These are phyloP conservation scores for Acipenser ruthenus DNA, from an alignment of 2,797 vertebrate genomes.

Conservation along the genomic window DNA sequence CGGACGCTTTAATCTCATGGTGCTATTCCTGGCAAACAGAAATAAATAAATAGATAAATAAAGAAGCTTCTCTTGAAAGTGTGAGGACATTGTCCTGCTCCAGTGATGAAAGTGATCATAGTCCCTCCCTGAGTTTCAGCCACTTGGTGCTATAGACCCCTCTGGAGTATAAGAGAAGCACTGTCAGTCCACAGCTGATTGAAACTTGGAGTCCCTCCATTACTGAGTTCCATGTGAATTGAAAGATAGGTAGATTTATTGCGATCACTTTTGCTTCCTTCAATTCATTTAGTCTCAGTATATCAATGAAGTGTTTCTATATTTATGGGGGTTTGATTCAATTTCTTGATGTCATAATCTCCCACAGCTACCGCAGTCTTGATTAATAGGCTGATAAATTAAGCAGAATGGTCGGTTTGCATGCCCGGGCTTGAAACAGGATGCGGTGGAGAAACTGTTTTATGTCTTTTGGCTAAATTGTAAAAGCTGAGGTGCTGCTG, in stretches of 20 bases:
- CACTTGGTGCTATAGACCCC: no score
- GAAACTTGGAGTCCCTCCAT: neutral
- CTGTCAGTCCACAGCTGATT: neutral
- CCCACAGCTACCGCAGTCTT: neutral
- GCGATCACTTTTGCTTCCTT: constrained; percentile 1
- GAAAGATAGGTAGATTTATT: neutral
- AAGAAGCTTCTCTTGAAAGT: no score
- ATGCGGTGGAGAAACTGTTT: neutral
- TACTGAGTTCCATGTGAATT: neutral
- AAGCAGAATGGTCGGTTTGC: neutral
- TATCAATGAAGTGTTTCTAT: neutral
- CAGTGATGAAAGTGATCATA: no score
- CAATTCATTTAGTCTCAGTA: neutral
- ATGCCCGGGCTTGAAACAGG: neutral
- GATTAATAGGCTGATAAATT: constrained; percentile 1
- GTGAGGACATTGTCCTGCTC: no score
- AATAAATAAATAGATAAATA: no score
- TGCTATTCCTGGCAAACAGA: no score
- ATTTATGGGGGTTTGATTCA: neutral
- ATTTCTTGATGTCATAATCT: neutral
- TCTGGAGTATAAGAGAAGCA: no score
- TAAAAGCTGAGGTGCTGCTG: neutral
- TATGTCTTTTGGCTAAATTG: neutral
- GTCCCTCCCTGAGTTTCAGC: no score
- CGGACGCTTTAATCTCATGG: no score